phyloP scores from a whole-genome alignment of 1,140 invertebrate species.

The Manduca sexta region DNA sequence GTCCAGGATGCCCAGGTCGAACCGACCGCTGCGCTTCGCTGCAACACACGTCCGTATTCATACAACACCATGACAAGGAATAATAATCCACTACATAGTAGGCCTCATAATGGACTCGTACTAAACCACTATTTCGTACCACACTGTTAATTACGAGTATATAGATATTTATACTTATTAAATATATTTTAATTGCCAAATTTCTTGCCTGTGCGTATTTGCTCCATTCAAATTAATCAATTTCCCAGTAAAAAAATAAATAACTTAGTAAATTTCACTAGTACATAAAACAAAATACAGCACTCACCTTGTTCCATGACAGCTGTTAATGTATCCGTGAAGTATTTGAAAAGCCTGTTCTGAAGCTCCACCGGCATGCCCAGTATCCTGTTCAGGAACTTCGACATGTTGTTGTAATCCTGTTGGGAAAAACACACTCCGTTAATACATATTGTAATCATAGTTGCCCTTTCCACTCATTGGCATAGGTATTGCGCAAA shows the following conservation, averaged over 20 bases:
- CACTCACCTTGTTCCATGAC: conserved; percentile 84
- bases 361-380: conserved; percentile 98
- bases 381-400: conserved; percentile 98
- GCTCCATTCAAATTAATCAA: too few species aligned
- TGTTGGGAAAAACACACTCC: conserved; percentile 18
- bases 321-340: conserved; percentile 93
- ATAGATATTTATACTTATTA: too few species aligned
- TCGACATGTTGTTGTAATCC: conserved; percentile 98
- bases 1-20: conserved; percentile 94
- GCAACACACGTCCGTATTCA: neutral
- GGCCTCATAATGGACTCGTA: too few species aligned
- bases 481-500: too few species aligned
- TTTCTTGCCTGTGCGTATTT: too few species aligned
- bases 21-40: conserved; percentile 81
- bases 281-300: neutral
- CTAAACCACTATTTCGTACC: too few species aligned
- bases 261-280: neutral
- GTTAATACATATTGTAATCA: neutral
- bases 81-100: too few species aligned
- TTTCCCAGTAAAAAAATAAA: neutral
- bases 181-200: too few species aligned
- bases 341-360: conserved; percentile 97
- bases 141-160: too few species aligned
- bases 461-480: too few species aligned
- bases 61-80: neutral